Evolutionary conservation across 2,888 invertebrate genomes (phyloP), one percentile per base, ranked within the genome.

Genomic region (Myopa tessellatipennis): DNA sequence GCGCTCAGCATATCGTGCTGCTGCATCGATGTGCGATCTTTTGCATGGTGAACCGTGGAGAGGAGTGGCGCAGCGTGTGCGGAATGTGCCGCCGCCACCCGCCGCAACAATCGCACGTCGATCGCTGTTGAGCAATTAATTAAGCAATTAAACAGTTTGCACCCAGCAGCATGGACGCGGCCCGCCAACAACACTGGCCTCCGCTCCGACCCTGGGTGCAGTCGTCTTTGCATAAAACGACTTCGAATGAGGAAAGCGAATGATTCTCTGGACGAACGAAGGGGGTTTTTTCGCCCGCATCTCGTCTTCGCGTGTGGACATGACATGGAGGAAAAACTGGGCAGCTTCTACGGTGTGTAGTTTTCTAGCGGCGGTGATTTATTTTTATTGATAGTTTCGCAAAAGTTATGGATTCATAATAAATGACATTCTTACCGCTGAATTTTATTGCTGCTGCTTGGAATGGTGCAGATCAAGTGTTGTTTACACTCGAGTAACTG

Each of bases 81-180:
- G 50, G 26, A 36, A 72, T 72, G 36, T 45, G 52, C 26, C 55
- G 60, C 40, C 50, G 63, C n/a, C 40, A 58, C 18, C 74, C 36
- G 67, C 34, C 16, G 50, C 61, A 61, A 70, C 67, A 40, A 55
- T 73, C 55, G 60, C 71, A 34, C 76, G 18, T 60, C 67, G 63
- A 78, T 70, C 72, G 71, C 55, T 40, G 75, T 76, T 67, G 68
- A 72, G 72, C 78, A 78, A 78, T 78, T 78, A 78, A 78, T 78
- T 78, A 78, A 78, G 78, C 78, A 78, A 78, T 78, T 78, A 78
- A 76, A 78, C 45, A 74, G 70, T 75, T 78, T 60, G 78, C 76
- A 73, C 75, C 68, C 72, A 60, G 52, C 58, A 67, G 72, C 68
- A 26, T 18, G 26, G 73, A n/a, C 50, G 36, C 38, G 18, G 61